Conservation (phyloP, 2,888 invertebrate species). For the Scotopteryx bipunctaria region DNA sequence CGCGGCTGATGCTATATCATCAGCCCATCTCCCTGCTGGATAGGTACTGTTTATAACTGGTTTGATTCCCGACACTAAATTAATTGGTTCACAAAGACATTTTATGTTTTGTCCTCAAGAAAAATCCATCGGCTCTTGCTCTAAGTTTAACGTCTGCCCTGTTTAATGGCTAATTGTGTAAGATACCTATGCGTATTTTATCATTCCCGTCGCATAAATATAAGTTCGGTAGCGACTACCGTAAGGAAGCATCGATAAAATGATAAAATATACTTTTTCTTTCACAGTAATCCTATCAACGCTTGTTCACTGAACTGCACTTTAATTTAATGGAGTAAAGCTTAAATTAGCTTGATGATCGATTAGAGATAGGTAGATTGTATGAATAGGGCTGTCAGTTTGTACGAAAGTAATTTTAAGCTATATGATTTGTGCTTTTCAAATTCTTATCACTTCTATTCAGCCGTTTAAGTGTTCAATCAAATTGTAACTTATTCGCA, state of each 20-base stretch:
- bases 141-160: conserved; percentile 29
- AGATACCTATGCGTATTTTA: conserved; percentile 52
- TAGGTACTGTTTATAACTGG: no score
- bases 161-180: conserved; percentile 49
- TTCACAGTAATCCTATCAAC: not conserved
- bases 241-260: conserved; percentile 49
- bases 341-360: conserved; percentile 8
- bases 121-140: not conserved
- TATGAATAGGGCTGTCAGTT: not conserved
- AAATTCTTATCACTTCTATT: not conserved
- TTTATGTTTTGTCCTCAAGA: no score
- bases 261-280: conserved; percentile 14
- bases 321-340: conserved; percentile 8
- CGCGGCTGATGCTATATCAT: no score
- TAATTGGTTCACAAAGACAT: no score
- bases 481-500: no score
- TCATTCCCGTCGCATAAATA: conserved; percentile 56
- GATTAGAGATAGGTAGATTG: conserved; percentile 1
- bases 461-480: no score
- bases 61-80: no score
- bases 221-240: conserved; percentile 54
- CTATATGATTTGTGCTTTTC: no score
- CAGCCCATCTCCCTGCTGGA: no score
- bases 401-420: not conserved
- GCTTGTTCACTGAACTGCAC: not conserved